Conservation (phyloP, 2,888 invertebrate species). For the Clitarchus hookeri region DNA sequence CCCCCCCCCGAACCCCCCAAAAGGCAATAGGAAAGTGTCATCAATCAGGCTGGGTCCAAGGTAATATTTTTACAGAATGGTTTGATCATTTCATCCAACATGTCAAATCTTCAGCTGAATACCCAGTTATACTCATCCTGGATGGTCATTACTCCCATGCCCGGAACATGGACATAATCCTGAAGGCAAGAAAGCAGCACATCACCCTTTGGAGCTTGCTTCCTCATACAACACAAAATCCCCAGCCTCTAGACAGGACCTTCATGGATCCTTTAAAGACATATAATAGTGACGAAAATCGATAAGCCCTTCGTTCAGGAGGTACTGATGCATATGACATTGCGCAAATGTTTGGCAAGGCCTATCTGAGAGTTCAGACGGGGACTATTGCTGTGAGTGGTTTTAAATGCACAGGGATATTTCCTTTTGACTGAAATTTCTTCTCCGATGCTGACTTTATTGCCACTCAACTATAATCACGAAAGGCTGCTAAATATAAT, state of each 20-base stretch:
- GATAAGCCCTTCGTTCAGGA: not conserved
- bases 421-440: not conserved
- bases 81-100: not conserved
- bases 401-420: conserved; percentile 21
- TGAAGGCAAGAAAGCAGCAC: conserved; percentile 17
- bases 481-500: not conserved
- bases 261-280: conserved; percentile 6
- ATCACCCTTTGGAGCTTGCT: not conserved
- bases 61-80: conserved; percentile 6
- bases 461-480: not conserved
- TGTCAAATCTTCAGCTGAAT: not conserved
- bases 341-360: not conserved
- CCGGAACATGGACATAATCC: not conserved
- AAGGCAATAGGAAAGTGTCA: conserved; percentile 16
- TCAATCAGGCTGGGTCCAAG: conserved; percentile 32
- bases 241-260: not conserved
- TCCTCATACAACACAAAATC: not conserved
- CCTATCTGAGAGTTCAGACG: not conserved
- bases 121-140: not conserved
- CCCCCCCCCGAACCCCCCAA: conserved; percentile 5
- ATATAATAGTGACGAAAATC: not conserved
- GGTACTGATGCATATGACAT: not conserved
- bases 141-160: conserved; percentile 6
- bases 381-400: conserved; percentile 1
- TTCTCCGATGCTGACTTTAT: conserved; percentile 22